These are phyloP conservation scores for Hippoglossus hippoglossus DNA, from an alignment of 2,797 vertebrate species.

Conservation along the genomic window DNA sequence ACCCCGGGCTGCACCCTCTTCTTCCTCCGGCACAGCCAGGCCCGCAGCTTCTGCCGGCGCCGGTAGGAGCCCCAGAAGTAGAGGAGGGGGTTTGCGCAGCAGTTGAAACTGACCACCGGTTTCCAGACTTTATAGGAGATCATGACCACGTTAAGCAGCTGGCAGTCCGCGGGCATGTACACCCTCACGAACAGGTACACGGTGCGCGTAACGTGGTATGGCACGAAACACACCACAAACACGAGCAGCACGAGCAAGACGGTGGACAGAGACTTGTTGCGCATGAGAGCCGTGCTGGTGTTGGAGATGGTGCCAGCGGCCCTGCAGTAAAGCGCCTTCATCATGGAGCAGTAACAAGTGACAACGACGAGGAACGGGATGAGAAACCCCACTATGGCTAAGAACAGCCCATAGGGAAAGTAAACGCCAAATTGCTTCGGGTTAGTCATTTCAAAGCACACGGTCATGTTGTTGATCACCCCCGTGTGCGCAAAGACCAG, in stretches of 20 bases:
- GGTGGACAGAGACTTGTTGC: slow-evolving; percentile 65
- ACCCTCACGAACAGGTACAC: slow-evolving; percentile 59
- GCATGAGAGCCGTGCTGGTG: background rate
- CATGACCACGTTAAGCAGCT: slow-evolving; percentile 44
- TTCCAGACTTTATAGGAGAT: slow-evolving; percentile 72
- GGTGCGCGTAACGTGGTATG: slow-evolving; percentile 65
- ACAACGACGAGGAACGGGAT: slow-evolving; percentile 67
- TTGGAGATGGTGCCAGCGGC: background rate
- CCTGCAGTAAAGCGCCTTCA: slow-evolving; percentile 57
- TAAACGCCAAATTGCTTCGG: slow-evolving; percentile 56
- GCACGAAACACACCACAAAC: slow-evolving; percentile 73
- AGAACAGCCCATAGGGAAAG: slow-evolving; percentile 62
- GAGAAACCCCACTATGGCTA: slow-evolving; percentile 63
- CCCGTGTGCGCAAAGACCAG: slow-evolving; percentile 65
- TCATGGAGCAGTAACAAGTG: slow-evolving; percentile 67
- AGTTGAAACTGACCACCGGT: slow-evolving; percentile 70
- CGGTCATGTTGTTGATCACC: slow-evolving; percentile 31
- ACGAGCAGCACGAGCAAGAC: slow-evolving; percentile 56
- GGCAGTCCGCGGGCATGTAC: slow-evolving; percentile 53
- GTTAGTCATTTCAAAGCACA: slow-evolving; percentile 74
- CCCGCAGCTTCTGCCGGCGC: slow-evolving; percentile 39
- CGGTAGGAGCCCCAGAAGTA: slow-evolving; percentile 60
- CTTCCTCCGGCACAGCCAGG: slow-evolving; percentile 42
- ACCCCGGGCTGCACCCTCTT: slow-evolving; percentile 39
- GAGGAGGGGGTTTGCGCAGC: slow-evolving; percentile 74